Evolutionary conservation across 2,797 vertebrate genomes (phyloP), one percentile per base, ranked within the genome.

Genomic region (Sylvia borin): DNA sequence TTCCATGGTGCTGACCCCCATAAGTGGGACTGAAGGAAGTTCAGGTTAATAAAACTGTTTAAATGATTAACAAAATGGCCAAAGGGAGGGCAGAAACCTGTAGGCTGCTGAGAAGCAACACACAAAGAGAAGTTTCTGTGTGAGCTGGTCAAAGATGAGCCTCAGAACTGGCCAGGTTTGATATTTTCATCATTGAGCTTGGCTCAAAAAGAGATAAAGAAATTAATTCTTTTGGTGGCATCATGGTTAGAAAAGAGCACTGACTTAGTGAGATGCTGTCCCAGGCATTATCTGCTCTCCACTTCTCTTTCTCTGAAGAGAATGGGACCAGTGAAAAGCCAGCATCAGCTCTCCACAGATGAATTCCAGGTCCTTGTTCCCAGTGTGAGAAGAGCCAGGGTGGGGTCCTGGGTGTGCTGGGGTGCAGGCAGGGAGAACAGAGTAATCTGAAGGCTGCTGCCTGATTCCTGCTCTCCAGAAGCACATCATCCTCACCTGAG

Each of bases 391-490:
- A 21, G 45, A 51, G 42, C 43, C 17, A 12, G 15, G 50, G 10
- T 2, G 0, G 7, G 16, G 16, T 7, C 9, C 40, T 54, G 0
- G 0, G 7, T 19, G 24, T 42, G 55, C 72, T 2, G 0, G 2
- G 20, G 4, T 15, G 6, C 2, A 2, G 29, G 38, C 67, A 70
- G 27, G 18, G 57, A 77, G 29, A 16, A 75, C 67, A 50, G 57
- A 64, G 53, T 0, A 10, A 20, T 38, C 81, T 64, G 70, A 71
- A 60, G 50, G 61, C 40, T 71, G 26, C 16, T 55, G 68, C 36
- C 73, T 15, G 27, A 38, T 11, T 57, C 16, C 50, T 40, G 5
- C 7, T 88, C 82, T 83, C 55, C 47, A 73, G 48, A 73, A 81
- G 38, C 21, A 80, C 2, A n/a, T n/a, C n/a, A 0, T 22, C 12